Evolutionary conservation across 1,140 invertebrate species (phyloP), one percentile per base, ranked within the genome.

Genomic region (Cotesia vestalis): DNA sequence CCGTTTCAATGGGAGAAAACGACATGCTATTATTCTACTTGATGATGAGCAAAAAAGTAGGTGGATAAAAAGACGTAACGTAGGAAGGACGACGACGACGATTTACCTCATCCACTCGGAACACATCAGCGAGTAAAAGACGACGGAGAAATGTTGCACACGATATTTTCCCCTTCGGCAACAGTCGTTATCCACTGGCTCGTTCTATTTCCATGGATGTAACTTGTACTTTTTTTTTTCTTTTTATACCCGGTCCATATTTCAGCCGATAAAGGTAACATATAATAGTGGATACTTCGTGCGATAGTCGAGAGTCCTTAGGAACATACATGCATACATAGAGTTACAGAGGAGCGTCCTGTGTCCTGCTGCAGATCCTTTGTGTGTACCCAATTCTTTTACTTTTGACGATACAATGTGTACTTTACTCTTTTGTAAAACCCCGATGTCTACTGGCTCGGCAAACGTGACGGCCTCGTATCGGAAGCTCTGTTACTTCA

Each of bases 231-330:
- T 57, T 55, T 27, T 66, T 51, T 61, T 80, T 79, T 78, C 66
- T 72, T 69, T 14, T 57, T 46, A 46, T 46, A 46, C 8, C 40
- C 52, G 77, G 75, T 80, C 77, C 78, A 80, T 82, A 79, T 80
- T 79, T 80, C 76, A 78, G 27, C 72, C 76, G 81, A 84, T 84
- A 84, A 84, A 82, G 76, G 74, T 81, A 80, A 79, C 78, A 75
- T 27, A 27, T 27, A 27, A 27, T 78, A 80, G 73, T 77, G 74
- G 74, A 80, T 77, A 77, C 72, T 73, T 53, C 27, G 59, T 66
- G 69, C 68, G 69, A 71, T 71, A 75, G 70, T 72, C 74, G 57
- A 68, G 62, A 73, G 74, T 74, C 67, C 69, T 73, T 76, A 72
- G 68, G 69, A 75, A 74, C 64, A 74, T 46, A 66, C 53, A 52